Evolutionary conservation across 2,888 invertebrate genomes (phyloP), one percentile per base, ranked within the genome.

Genomic region (Listrodromus nycthemerus): DNA sequence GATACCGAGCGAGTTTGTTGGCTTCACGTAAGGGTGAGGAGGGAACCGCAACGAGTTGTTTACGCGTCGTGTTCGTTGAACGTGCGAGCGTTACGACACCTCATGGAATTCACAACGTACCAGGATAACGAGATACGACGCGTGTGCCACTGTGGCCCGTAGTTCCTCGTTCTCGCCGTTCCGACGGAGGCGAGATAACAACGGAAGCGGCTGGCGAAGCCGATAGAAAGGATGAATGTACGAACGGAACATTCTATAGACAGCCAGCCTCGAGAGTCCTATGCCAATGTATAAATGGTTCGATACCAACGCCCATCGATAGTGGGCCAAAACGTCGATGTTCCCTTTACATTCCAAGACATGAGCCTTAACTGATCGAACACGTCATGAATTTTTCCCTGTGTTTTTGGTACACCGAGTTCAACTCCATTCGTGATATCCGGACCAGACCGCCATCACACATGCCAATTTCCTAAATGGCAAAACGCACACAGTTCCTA

Each of bases 101-200:
- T 82, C 71, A 58, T 75, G 66, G 71, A 76, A 77, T 77, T 82
- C 66, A 13, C 52, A 67, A 73, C 27, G 77, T 16, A 24, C 27
- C 30, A 16, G 41, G 71, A 76, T 67, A 80, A 66, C 63, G 19
- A 30, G 65, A 75, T 45, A 75, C 48, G 24, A 10, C 48, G 52
- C 33, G 33, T 30, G 58, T n/a, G 41, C 13, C n/a, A 19, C 61
- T 5, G 33, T 61, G 70, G 33, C n/a, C 27, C 24, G 50, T 16
- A 30, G 48, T 70, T 61, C n/a, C 52, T 65, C 33, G 45, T 48
- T 27, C 77, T 69, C 41, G 16, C 63, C 33, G 69, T 19, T 45
- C 30, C 50, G 48, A 10, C 45, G 33, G 45, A 27, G 37, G 37
- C 50, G 16, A 21, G 70, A 71, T 63, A 78, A 78, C 70, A 21